Base-by-base conservation (phyloP, 2,113 vertebrate genomes). In the Aegotheles bennettii region DNA sequence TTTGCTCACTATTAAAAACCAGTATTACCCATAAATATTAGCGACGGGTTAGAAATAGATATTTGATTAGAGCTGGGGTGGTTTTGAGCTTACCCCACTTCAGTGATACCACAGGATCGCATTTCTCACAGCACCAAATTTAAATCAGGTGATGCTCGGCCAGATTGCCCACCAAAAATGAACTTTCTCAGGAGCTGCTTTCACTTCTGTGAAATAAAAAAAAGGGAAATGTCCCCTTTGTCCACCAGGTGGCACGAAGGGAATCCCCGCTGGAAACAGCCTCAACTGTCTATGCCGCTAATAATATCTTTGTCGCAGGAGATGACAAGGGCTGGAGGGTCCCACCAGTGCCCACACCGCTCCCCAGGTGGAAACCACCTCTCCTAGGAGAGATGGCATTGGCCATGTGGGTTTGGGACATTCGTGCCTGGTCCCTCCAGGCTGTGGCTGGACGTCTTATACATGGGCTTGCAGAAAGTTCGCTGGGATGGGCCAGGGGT, bases 201-300 rank as follows among this genome's bases (percentile, higher is more conserved):
- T n/a, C 0, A 11, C 35, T 29, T 9, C 48, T 1, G 4, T 1
- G 12, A 84, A 84, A 59, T 5, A 24, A 65, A 63, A 50, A 53
- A 28, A 16, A 15, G 36, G 83, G 0, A 83, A 94, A 75, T 92
- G 57, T 75, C 8, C 23, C 57, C 20, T 92, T 82, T 89, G 94
- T 95, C 96, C 96, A 93, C 95, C 89, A 97, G 96, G 83, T 96
- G 96, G 96, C 95, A 93, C 10, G 67, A 97, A 91, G 95, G 48
- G 77, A 95, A 93, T 35, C 86, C 13, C 26, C 1, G 0, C 80
- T 92, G 76, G 60, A 81, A 93, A 33, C 1, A 0, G 1, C 11
- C 79, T 67, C 64, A 38, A 42, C 17, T 63, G 23, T 24, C 19
- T 13, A 77, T 17, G 21, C 40, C 18, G 26, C 3, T 13, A 23